phyloP scores from a whole-genome alignment of 1,140 invertebrate genomes.

The Platyura marginata region DNA sequence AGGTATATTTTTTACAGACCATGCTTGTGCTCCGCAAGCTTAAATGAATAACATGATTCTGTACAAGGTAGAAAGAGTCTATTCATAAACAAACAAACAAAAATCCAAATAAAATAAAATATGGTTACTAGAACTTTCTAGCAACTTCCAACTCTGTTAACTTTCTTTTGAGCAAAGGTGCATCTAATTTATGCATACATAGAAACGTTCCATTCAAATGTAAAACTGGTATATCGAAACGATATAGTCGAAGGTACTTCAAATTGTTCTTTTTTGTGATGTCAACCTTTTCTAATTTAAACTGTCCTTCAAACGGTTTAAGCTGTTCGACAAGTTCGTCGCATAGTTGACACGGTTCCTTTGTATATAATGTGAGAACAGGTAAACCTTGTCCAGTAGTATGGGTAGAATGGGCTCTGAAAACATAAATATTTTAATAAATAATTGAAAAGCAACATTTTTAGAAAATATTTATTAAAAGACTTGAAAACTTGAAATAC shows the following conservation, averaged over 20 bases:
- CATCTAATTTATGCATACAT: constrained; percentile 63
- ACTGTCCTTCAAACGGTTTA: constrained; percentile 33
- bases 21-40: neutral
- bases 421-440: neutral
- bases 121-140: neutral
- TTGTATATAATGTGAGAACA: constrained; percentile 59
- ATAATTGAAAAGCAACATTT: neutral
- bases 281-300: constrained; percentile 51
- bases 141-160: constrained; percentile 15
- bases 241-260: constrained; percentile 52
- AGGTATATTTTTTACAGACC: no score
- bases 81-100: neutral
- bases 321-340: constrained; percentile 58
- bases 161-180: constrained; percentile 27
- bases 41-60: neutral
- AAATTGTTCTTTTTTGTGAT: constrained; percentile 54
- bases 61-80: neutral
- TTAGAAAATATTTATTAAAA: no score
- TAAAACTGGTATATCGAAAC: constrained; percentile 71
- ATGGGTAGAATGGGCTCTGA: no score
- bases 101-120: neutral
- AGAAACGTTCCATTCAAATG: constrained; percentile 67
- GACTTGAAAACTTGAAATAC: neutral
- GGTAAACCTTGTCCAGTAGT: no score
- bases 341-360: constrained; percentile 62